Evolutionary conservation across 1,140 invertebrate species (phyloP).

Genomic region (Drosophila paulistorum): DNA sequence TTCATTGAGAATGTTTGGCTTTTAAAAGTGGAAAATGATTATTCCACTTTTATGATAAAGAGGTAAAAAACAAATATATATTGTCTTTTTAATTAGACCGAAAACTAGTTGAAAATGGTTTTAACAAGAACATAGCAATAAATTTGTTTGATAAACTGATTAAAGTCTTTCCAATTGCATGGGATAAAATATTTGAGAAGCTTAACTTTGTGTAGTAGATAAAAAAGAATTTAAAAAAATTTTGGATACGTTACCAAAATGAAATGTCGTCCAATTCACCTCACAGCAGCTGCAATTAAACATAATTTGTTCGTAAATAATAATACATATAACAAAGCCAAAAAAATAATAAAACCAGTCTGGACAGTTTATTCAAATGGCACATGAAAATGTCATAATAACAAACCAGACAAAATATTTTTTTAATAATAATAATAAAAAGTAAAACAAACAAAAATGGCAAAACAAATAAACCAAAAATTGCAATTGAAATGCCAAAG

Average conservation of each 20-base stretch:
- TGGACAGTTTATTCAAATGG: slow-evolving; percentile 69
- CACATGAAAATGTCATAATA: slow-evolving; percentile 57
- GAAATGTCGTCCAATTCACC: neutral
- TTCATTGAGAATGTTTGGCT: too few species aligned
- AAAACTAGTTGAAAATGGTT: too few species aligned
- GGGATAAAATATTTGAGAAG: too few species aligned
- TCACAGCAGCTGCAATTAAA: slow-evolving; percentile 26
- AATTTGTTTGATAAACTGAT: too few species aligned
- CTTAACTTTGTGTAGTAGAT: too few species aligned
- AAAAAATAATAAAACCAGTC: slow-evolving; percentile 46
- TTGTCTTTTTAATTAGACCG: too few species aligned
- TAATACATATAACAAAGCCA: neutral
- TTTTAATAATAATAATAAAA: slow-evolving; percentile 22
- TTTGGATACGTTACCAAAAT: neutral
- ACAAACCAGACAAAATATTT: slow-evolving; percentile 31
- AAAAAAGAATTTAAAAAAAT: neutral
- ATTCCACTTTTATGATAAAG: too few species aligned
- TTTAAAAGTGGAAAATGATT: too few species aligned
- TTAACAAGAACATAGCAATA: too few species aligned
- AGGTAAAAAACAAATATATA: too few species aligned
- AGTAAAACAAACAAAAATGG: slow-evolving; percentile 39
- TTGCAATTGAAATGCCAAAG: slow-evolving; percentile 66
- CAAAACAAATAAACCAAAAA: slow-evolving; percentile 53
- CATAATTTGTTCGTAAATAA: slow-evolving; percentile 47
- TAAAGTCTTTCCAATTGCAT: too few species aligned